Evolutionary conservation across 1,140 invertebrate species (phyloP).

Genomic region (Ctenoplectra terminalis): DNA sequence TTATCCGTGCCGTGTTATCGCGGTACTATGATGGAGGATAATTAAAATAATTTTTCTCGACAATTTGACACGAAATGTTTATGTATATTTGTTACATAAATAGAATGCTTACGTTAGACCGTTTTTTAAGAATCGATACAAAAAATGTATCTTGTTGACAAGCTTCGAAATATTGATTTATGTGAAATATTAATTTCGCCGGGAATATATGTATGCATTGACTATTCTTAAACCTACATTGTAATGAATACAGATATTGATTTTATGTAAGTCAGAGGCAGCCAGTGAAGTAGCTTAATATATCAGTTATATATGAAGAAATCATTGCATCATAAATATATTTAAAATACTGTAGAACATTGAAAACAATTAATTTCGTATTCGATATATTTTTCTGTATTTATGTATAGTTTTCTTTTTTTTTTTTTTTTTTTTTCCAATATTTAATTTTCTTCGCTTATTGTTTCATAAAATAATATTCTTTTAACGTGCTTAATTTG

Average conservation of each 20-base stretch:
- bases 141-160: background rate
- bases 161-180: slow-evolving; percentile 6
- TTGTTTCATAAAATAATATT: slow-evolving; percentile 52
- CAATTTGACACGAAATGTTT: background rate
- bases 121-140: background rate
- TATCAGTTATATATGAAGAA: background rate
- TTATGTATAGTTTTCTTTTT: background rate
- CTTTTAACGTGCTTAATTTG: slow-evolving; percentile 62
- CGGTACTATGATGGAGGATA: background rate
- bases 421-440: no score
- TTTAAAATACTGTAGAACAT: background rate
- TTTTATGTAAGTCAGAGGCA: slow-evolving; percentile 34
- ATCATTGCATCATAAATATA: background rate
- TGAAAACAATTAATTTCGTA: background rate
- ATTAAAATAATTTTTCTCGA: background rate
- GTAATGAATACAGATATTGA: slow-evolving; percentile 33
- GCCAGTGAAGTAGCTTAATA: background rate
- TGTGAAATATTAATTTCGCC: slow-evolving; percentile 23
- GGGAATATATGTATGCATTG: background rate
- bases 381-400: background rate
- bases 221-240: slow-evolving; percentile 16
- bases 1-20: background rate
- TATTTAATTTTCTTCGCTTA: no score
- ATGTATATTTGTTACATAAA: background rate
- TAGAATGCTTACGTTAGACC: background rate